Evolutionary conservation across 2,113 vertebrate species (phyloP).

Genomic region (Lathamus discolor): DNA sequence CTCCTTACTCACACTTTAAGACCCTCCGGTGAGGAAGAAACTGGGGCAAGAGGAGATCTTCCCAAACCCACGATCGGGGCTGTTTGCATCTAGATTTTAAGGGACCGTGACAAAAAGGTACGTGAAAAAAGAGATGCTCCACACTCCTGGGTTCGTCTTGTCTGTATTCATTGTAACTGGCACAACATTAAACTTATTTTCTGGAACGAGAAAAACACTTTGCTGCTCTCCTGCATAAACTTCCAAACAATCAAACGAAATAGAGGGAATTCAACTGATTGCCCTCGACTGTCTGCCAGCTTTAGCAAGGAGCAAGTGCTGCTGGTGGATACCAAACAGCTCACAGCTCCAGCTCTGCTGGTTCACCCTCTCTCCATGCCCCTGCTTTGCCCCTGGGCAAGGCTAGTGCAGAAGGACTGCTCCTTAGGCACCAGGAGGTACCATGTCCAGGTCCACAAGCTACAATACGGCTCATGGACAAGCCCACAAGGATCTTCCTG

Average conservation of each 20-base stretch:
- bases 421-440: not conserved
- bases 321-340: not conserved
- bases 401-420: not conserved
- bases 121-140: accelerated
- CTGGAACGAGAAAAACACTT: not conserved
- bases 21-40: not conserved
- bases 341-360: not conserved
- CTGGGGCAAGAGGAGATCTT: not conserved
- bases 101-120: accelerated
- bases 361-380: not conserved
- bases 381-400: not conserved
- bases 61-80: accelerated
- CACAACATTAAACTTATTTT: not conserved
- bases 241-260: not conserved
- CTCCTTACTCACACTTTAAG: not conserved
- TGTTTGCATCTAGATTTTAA: not conserved
- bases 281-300: not conserved
- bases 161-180: not conserved
- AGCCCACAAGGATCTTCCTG: not conserved
- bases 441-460: accelerated
- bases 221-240: not conserved
- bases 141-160: not conserved
- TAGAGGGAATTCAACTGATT: not conserved
- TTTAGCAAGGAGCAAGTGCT: not conserved
- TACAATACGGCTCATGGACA: accelerated